These are phyloP conservation scores for Zaprionus taronus DNA, from an alignment of 1,140 invertebrate species.

Conservation along the genomic window DNA sequence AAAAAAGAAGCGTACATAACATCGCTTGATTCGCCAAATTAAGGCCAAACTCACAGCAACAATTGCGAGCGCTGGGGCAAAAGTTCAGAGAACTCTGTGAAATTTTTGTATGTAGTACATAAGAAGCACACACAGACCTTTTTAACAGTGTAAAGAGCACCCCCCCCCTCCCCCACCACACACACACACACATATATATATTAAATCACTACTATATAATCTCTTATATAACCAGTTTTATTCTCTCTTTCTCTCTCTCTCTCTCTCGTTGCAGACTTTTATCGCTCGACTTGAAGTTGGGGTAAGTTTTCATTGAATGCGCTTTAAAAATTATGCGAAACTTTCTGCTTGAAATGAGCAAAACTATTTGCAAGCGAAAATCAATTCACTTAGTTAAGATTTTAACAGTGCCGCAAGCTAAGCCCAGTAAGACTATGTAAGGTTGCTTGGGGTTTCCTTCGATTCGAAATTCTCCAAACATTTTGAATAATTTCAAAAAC, in stretches of 20 bases:
- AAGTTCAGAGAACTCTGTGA: slow-evolving; percentile 41
- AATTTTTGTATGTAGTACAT: background rate
- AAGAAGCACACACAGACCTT: background rate
- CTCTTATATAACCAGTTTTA: slow-evolving; percentile 1
- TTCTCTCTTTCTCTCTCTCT: background rate
- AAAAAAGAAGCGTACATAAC: slow-evolving; percentile 30
- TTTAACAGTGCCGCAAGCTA: background rate
- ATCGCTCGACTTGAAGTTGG: slow-evolving; percentile 14
- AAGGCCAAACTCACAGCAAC: slow-evolving; percentile 52
- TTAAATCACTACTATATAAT: background rate
- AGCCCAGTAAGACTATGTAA: background rate
- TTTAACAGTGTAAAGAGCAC: no score
- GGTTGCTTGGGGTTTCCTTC: no score
- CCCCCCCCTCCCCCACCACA: no score
- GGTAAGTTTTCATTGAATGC: slow-evolving; percentile 30
- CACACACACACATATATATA: background rate
- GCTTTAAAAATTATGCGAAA: slow-evolving; percentile 3
- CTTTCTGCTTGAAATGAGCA: background rate
- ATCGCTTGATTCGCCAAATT: slow-evolving; percentile 64
- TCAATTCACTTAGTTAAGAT: background rate
- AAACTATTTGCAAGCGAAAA: background rate
- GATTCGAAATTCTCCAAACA: no score
- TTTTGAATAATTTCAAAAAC: no score
- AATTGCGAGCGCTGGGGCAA: slow-evolving; percentile 23
- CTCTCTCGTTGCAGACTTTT: slow-evolving; percentile 22